Evolutionary conservation across 2,113 vertebrate genomes (phyloP).

Genomic region (Acinonyx jubatus): DNA sequence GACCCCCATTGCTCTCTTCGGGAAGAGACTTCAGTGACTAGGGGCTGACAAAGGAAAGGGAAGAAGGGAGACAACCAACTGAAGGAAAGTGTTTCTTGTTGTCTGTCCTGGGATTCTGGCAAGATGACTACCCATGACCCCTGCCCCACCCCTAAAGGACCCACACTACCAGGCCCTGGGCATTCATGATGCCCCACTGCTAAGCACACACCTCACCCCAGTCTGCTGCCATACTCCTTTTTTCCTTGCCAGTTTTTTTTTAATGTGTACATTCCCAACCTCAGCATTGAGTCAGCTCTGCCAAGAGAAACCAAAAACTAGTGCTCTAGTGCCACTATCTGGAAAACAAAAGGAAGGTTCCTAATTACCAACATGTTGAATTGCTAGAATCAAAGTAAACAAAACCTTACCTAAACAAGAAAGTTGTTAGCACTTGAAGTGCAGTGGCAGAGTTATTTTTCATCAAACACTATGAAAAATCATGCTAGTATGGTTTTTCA

Average conservation of each 20-base stretch:
- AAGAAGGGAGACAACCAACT: not conserved
- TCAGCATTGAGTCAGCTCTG: not conserved
- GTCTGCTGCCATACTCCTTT: not conserved
- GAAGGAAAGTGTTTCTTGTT: not conserved
- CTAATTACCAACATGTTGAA: not conserved
- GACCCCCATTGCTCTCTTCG: not conserved
- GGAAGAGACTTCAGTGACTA: not conserved
- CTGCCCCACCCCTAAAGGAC: fast-evolving
- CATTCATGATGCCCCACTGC: not conserved
- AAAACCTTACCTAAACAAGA: not conserved
- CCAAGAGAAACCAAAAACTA: not conserved
- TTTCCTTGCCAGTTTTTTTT: not conserved
- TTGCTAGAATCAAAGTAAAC: not conserved
- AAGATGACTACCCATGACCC: not conserved
- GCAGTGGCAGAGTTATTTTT: not conserved
- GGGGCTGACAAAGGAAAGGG: not conserved
- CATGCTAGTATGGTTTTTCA: not conserved
- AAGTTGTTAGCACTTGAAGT: not conserved
- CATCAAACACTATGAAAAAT: not conserved
- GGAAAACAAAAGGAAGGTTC: not conserved
- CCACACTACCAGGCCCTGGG: not conserved
- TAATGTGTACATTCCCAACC: not conserved
- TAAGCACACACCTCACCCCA: not conserved
- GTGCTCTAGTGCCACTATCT: not conserved
- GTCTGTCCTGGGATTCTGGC: not conserved